Base-by-base conservation (phyloP, 2,888 invertebrate genomes). In the Drosophila melanocephala region DNA sequence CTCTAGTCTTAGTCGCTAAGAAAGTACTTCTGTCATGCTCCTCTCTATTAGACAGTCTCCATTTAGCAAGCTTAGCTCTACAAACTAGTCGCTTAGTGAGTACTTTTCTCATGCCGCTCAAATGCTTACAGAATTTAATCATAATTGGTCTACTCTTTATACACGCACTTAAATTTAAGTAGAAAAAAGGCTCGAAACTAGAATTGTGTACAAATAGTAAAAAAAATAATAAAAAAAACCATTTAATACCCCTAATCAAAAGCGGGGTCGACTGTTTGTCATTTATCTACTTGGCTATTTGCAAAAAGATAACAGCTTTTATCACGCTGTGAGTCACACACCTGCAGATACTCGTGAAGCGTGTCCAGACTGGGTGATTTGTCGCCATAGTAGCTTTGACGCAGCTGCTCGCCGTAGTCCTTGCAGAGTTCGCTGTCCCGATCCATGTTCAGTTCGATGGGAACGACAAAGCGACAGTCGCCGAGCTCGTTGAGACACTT, bases 281-380 rank as follows among this genome's bases (percentile, higher is more conserved):
- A 35, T 22, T 22, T 28, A 28, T 4, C 28, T 5, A 6, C 6
- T 14, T 16, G 16, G 16, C 3, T 44, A 12, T 14, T 26, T 37
- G 10, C 42, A 19, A 12, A 42, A 22, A 50, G 35, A 59, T 65
- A 37, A 12, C 37, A 12, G 10, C 22, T 19, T 9, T 44, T 28
- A 12, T 5, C 1, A 53, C 12, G 37, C 35, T 47, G 16, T 47
- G 47, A 14, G 4, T 9, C 4, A 63, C 87, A 70, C 77, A 93
- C 93, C 83, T 92, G 82, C 35, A 93, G 83, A 75, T 93, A 93
- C 73, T 93, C 92, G 64, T 93, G 92, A 3, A 94, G 85, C 58
- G 94, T 94, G 33, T 94, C 93, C 58, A 91, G 69, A 51, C 92
- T 92, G 4, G 94, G 92, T 39, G 85, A 88, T 66, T 91, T 91